Base-by-base conservation (phyloP, 2,888 invertebrate genomes). In the Acrobasis repandana region DNA sequence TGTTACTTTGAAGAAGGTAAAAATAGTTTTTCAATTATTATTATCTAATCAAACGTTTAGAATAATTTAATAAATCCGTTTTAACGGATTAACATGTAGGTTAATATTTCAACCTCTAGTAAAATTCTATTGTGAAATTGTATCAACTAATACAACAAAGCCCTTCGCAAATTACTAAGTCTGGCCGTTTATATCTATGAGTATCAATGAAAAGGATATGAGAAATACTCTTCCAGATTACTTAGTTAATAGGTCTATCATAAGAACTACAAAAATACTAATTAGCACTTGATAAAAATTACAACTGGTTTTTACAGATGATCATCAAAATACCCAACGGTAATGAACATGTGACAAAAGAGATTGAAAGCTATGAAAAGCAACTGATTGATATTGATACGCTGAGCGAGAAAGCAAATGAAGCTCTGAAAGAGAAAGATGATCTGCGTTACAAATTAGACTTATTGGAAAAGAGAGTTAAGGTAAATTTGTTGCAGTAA, bases 361-460 rank as follows among this genome's bases (percentile, higher is more conserved):
- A 97, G 82, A 93, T 97, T 63, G 94, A 95, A 63, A 94, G 94
- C 65, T 97, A 97, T 93, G 95, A 95, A 67, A 95, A 95, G 62
- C 95, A 95, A 67, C 94, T 96, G 76, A 95, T 97, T 54, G 97
- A 98, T 73, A 95, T 97, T 46, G 96, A 96, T 67, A 95, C 94
- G 38, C 87, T 97, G 64, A 94, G 95, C 68, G 93, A 94, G 61
- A 94, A 95, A 71, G 94, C 96, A 1, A 93, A 94, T 49, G 95
- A 95, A 70, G 95, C 96, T 1, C 94, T 95, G 74, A 94, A 94
- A 63, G 95, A 95, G 74, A 94, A 94, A 63, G 93, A 93, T 60
- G 88, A 91, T 62, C 81, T 96, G 38, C 93, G 94, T 67, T 94
- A 94, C 69, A 95, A 96, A 83, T 91, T 96, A 67, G 93, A 94